Evolutionary conservation across 2,888 invertebrate species (phyloP), one percentile per base, ranked within the genome.

Genomic region (Exocentrus adspersus): DNA sequence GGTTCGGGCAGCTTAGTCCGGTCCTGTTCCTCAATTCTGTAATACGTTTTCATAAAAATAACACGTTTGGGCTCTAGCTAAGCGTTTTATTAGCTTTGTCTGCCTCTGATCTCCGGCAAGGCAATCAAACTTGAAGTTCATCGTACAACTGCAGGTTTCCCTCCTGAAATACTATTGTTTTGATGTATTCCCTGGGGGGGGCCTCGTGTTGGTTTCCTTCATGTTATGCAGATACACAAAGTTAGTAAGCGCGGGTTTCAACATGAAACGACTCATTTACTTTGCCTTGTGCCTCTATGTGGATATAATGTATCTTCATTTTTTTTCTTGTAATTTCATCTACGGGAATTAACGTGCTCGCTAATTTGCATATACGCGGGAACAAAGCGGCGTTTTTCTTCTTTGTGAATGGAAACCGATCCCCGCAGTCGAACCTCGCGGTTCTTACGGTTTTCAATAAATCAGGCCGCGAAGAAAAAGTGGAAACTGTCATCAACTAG

Each of bases 401-500:
- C 20, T 28, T 48, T 41, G 48, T 50, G 41, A 24, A 37, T 37
- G 21, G 5, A 24, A 48, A 48, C 48, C 24, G 14, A 48, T 24
- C 24, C 28, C 16, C 20, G 28, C 10, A 32, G 30, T 52, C 48
- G 24, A 48, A 24, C 16, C 46, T 6, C 42, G 58, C 17, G 53
- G 66, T 64, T 61, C 50, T 60, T 61, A 67, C 62, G 56, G 43
- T 60, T 67, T 66, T 67, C 72, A 51, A 74, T 74, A 74, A 72
- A 74, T 74, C 74, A 74, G 66, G 65, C 51, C 28, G 30, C 37
- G 63, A n/a, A n/a, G n/a, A 61, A 68, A 65, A 72, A 73, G 66
- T 68, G 59, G 60, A 57, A 72, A 71, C 70, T 71, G 73, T 72
- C 70, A 72, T 72, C 72, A 69, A 65, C 66, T 66, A 53, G 58